Base-by-base conservation (phyloP, 1,140 invertebrate genomes). In the Plutomurus gul region DNA sequence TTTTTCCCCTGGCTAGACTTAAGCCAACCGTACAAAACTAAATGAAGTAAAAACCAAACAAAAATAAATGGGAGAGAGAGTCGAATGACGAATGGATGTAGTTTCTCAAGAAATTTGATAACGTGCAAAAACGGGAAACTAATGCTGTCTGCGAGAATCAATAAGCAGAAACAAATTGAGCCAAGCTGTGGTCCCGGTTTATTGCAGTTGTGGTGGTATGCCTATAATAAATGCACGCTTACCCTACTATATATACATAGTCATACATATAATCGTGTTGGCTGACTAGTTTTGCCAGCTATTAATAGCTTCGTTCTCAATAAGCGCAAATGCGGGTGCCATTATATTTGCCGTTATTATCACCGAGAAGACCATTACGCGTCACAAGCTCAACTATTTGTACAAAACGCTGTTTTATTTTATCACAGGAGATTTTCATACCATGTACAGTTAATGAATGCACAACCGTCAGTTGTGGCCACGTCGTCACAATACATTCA, bases 391-490 rank as follows among this genome's bases (percentile, higher is more conserved):
- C n/a, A n/a, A n/a, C n/a, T n/a, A n/a, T n/a, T n/a, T n/a, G n/a
- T n/a, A n/a, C n/a, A n/a, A n/a, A n/a, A n/a, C n/a, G n/a, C n/a
- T n/a, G n/a, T n/a, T n/a, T n/a, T n/a, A n/a, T n/a, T n/a, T n/a
- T n/a, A n/a, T n/a, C n/a, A n/a, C n/a, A n/a, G n/a, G n/a, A n/a
- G n/a, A n/a, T n/a, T n/a, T n/a, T n/a, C n/a, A n/a, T 78, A 83
- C 82, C 82, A 43, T 65, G 43, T 27, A 83, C 56, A 39, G 49
- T 56, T 43, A 83, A 39, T 8, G 77, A 75, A 56, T 83, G 82
- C 22, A 22, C 78, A 8, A 83, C n/a, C 30, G 33, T 73, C 20
- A 76, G 33, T 13, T 6, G 43, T 25, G 71, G 56, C 56, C 56
- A 65, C 11, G 56, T 65, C 16, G 72, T 77, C n/a, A 81, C 65